Evolutionary conservation across 2,797 vertebrate species (phyloP).

Genomic region (Rachycentron canadum): DNA sequence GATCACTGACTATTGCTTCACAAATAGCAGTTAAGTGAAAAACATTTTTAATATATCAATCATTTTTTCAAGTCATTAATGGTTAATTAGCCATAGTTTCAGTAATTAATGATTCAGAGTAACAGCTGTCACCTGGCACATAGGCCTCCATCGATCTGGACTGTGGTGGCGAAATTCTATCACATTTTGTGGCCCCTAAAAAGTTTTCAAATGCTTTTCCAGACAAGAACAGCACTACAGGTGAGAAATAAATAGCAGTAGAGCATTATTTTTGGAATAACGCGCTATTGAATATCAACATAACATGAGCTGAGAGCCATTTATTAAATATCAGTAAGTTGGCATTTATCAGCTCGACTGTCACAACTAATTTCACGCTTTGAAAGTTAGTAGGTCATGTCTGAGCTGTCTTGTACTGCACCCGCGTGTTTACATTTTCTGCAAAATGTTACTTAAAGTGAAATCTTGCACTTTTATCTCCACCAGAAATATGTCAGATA

Average conservation of each 20-base stretch:
- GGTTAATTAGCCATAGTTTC: not conserved
- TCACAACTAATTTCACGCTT: not conserved
- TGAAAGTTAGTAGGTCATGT: not conserved
- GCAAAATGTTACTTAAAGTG: not conserved
- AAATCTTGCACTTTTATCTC: not conserved
- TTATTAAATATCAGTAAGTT: not conserved
- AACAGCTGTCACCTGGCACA: not conserved
- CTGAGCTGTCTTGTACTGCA: not conserved
- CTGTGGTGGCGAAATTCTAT: not conserved
- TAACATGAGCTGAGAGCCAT: not conserved
- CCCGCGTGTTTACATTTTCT: not conserved
- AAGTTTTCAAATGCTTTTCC: constrained; percentile 7
- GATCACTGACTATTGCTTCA: not conserved
- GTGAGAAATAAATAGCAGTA: not conserved
- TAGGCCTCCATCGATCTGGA: not conserved
- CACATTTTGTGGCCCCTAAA: constrained; percentile 3
- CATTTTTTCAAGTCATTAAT: not conserved
- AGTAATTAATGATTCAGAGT: not conserved
- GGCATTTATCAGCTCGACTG: constrained; percentile 7
- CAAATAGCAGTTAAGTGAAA: not conserved
- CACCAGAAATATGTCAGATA: too few relatives aligned
- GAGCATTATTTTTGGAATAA: not conserved
- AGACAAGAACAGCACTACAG: constrained; percentile 17
- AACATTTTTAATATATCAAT: not conserved
- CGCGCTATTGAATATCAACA: not conserved